These are phyloP conservation scores for Carcinoscorpius rotundicauda DNA, from an alignment of 1,140 invertebrate species.

Conservation along the genomic window DNA sequence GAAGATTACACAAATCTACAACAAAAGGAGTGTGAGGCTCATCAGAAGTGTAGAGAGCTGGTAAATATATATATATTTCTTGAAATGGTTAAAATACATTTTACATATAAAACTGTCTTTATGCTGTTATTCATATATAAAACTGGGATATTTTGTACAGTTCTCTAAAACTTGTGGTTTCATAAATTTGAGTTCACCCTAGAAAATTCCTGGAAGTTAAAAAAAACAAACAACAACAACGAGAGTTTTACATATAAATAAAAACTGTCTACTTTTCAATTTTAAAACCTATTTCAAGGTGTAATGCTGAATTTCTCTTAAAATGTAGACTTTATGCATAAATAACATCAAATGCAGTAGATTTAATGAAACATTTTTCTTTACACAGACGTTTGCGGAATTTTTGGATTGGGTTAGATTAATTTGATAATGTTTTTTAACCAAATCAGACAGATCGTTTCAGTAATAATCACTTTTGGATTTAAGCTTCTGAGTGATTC, in stretches of 20 bases:
- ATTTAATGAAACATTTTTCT: no score
- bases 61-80: conserved; percentile 22
- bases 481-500: no score
- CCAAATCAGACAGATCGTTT: no score
- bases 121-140: conserved; percentile 4
- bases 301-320: no score
- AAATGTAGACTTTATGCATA: no score
- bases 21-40: conserved; percentile 54
- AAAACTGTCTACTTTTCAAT: background rate
- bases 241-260: background rate
- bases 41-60: conserved; percentile 42
- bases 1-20: conserved; percentile 53
- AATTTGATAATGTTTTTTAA: no score
- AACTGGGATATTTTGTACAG: background rate
- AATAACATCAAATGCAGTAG: no score
- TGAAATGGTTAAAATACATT: background rate
- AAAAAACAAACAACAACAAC: background rate
- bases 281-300: no score
- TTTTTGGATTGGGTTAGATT: no score
- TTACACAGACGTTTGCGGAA: no score
- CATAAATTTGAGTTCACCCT: background rate
- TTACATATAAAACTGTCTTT: background rate
- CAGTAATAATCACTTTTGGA: no score
- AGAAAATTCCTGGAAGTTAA: background rate
- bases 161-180: background rate